Evolutionary conservation across 2,113 vertebrate genomes (phyloP).

Genomic region (Nansenia antarctica): DNA sequence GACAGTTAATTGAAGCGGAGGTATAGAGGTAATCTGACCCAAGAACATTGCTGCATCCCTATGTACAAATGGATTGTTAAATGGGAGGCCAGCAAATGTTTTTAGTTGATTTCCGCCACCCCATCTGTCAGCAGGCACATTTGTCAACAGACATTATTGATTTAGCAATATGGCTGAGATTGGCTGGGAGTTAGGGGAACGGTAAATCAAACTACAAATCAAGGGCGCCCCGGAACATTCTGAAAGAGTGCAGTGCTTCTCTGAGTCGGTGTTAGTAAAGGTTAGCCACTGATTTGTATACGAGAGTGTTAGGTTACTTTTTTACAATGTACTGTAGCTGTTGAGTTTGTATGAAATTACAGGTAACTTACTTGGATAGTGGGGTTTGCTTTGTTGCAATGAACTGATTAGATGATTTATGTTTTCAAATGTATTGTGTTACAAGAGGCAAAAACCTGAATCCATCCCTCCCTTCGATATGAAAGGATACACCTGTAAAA

Average conservation of each 20-base stretch:
- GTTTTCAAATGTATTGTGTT: constrained; percentile 40
- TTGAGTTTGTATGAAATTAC: no score
- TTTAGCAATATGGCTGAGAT: constrained; percentile 67
- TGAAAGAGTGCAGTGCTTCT: constrained; percentile 36
- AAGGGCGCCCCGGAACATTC: constrained; percentile 48
- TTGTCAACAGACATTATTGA: constrained; percentile 66
- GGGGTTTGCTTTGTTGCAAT: no score
- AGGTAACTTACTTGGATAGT: no score
- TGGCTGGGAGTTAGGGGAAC: constrained; percentile 62
- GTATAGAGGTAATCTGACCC: constrained; percentile 25
- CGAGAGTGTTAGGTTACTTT: neutral
- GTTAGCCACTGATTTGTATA: neutral
- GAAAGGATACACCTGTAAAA: constrained; percentile 58
- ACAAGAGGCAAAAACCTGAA: constrained; percentile 53
- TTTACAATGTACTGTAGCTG: neutral
- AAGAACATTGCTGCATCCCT: constrained; percentile 40
- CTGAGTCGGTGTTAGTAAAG: constrained; percentile 7
- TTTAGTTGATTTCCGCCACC: constrained; percentile 64
- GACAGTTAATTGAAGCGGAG: constrained; percentile 50
- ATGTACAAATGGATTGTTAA: constrained; percentile 65
- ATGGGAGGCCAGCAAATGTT: constrained; percentile 62
- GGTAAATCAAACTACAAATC: constrained; percentile 63
- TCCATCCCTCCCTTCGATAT: constrained; percentile 38
- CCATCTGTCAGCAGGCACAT: constrained; percentile 57
- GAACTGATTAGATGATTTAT: no score